Evolutionary conservation across 2,888 invertebrate genomes (phyloP), one percentile per base, ranked within the genome.

Genomic region (Chloroclysta siterata): DNA sequence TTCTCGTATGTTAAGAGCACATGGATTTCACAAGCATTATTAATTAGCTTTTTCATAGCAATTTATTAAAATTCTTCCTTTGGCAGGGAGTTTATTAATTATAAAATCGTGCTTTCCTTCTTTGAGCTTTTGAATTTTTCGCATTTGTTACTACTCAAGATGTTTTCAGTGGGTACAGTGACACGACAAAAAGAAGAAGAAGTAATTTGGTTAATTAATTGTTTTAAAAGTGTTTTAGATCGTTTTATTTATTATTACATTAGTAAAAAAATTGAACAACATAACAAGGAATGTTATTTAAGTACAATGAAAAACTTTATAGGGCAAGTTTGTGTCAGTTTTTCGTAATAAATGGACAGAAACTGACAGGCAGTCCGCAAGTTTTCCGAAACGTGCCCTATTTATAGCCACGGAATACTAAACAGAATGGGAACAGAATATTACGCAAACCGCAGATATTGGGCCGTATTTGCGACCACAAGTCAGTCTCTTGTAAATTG

Each of bases 341-440:
- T 42, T 11, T 29, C 41, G 46, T 51, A 6, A 57, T 57, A 51
- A 57, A 51, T 51, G 15, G 42, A 51, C 29, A 5, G 7, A 29
- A 50, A 29, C 29, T 51, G 50, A 29, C 50, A 51, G 50, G 51
- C 41, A 42, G 28, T 7, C 50, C 14, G 41, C 39, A 50, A 57
- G 42, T 51, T 51, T 33, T 11, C 28, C 14, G 41, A 42, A 29
- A 50, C 36, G 17, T 14, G 39, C 10, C 17, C 50, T 51, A 29
- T 42, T 42, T 57, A 57, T 42, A 57, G 50, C 42, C 50, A 51
- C 29, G 42, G 57, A 50, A 57, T 57, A 50, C 41, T 15, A 42
- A 57, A 39, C 17, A 57, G 47, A 56, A 4, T 29, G n/a, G 41
- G 22, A 28, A 11, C 53, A 56, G 47, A 22, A 14, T 29, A 57